Conservation (phyloP, 2,888 invertebrate genomes). For the Heliothis peltigera region DNA sequence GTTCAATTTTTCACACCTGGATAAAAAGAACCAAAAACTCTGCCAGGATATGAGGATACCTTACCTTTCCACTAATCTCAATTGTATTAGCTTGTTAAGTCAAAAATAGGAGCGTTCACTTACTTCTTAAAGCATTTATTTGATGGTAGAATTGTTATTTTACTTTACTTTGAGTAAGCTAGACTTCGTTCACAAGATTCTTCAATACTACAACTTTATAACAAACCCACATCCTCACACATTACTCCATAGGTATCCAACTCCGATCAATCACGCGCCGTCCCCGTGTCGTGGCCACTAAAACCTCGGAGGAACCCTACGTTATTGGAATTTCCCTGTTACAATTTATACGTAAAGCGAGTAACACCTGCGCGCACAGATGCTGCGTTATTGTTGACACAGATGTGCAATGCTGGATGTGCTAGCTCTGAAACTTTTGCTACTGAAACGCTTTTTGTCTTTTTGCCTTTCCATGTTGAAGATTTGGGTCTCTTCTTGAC, state of each 20-base stretch:
- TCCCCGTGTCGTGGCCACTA: conserved; percentile 51
- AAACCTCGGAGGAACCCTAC: conserved; percentile 46
- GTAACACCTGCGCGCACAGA: conserved; percentile 64
- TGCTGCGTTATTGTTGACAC: conserved; percentile 64
- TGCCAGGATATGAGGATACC: too few species aligned
- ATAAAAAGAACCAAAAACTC: too few species aligned
- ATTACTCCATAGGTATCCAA: background rate
- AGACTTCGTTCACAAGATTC: too few species aligned
- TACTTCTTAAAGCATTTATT: too few species aligned
- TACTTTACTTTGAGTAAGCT: too few species aligned
- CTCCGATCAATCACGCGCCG: conserved; percentile 38
- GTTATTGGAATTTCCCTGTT: conserved; percentile 67
- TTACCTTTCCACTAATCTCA: too few species aligned
- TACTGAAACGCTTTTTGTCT: conserved; percentile 4
- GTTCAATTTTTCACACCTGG: too few species aligned
- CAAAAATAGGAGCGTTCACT: too few species aligned
- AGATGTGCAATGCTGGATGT: conserved; percentile 56
- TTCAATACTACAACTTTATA: too few species aligned
- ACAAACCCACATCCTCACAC: background rate
- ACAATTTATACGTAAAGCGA: conserved; percentile 66
- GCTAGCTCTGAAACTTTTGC: conserved; percentile 35
- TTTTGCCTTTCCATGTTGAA: background rate
- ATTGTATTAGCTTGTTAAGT: too few species aligned
- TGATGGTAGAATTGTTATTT: too few species aligned
- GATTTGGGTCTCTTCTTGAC: background rate